A percentile compares a stretch with the other conserved stretches of the same genome.
Evolutionary conservation across 1,140 invertebrate species (phyloP).

Genomic region (Psix sp.): DNA sequence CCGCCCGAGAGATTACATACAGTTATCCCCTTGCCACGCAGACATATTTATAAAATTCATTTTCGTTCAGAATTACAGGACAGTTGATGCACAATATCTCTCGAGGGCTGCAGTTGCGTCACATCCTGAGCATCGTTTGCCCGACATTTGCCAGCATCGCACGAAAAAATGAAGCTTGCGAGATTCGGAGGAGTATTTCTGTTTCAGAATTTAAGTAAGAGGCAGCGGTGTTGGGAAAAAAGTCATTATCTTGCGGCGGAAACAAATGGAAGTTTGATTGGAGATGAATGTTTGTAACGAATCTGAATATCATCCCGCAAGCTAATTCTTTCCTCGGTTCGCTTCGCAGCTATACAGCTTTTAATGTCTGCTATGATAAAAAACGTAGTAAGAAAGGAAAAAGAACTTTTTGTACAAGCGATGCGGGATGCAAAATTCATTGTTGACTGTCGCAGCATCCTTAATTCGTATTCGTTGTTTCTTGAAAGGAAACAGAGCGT

Average conservation of each 20-base stretch:
- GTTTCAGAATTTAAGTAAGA: no score
- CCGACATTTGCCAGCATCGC: conserved; percentile 21
- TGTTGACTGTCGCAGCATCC: conserved; percentile 43
- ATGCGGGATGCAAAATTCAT: conserved; percentile 49
- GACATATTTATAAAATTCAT: conserved; percentile 47
- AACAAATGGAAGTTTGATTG: conserved; percentile 42
- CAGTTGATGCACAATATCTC: conserved; percentile 45
- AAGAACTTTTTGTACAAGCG: conserved; percentile 39
- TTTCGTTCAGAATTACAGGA: conserved; percentile 8
- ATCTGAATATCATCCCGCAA: conserved; percentile 23
- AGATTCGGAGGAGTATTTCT: no score
- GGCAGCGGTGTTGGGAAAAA: conserved; percentile 17
- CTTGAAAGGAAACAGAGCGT: conserved; percentile 51
- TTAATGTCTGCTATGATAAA: conserved; percentile 19
- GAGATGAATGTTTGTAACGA: conserved; percentile 34
- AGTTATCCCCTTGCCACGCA: conserved; percentile 11
- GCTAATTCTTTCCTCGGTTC: conserved; percentile 32
- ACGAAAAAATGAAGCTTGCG: no score
- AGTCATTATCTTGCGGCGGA: conserved; percentile 11
- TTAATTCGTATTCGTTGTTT: conserved; percentile 61
- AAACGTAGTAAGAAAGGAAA: conserved; percentile 11
- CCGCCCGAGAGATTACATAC: conserved; percentile 63
- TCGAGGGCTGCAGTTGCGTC: conserved; percentile 46
- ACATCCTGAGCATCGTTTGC: conserved; percentile 35
- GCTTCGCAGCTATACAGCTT: conserved; percentile 14